These are phyloP conservation scores for Popillia japonica DNA, from an alignment of 1,140 invertebrate species.

Conservation along the genomic window DNA sequence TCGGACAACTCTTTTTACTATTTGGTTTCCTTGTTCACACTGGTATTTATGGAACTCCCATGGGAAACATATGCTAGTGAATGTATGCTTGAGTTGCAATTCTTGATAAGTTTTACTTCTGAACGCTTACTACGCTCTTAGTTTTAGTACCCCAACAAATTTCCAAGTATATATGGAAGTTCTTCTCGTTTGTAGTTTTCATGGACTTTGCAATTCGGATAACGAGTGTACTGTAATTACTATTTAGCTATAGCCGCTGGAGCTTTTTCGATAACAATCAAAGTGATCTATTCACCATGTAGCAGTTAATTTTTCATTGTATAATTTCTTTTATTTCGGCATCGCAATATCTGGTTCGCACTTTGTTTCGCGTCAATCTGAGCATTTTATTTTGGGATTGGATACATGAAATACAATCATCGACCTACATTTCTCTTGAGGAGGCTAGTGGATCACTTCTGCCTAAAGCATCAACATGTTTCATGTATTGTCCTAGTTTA, in stretches of 20 bases:
- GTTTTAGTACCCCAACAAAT: slow-evolving; percentile 41
- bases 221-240: slow-evolving; percentile 44
- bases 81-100: not conserved
- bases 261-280: slow-evolving; percentile 50
- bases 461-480: slow-evolving; percentile 2
- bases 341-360: not conserved
- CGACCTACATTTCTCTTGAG: not conserved
- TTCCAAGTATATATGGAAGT: slow-evolving; percentile 40
- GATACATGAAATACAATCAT: not conserved
- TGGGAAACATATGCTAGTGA: not conserved
- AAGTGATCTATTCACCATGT: too few species aligned
- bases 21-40: slow-evolving; percentile 30
- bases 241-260: slow-evolving; percentile 42
- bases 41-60: slow-evolving; percentile 18
- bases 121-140: slow-evolving; percentile 45
- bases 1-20: slow-evolving; percentile 1
- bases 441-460: not conserved
- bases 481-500: slow-evolving; percentile 1
- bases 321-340: not conserved
- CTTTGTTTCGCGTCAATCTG: not conserved
- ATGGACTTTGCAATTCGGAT: slow-evolving; percentile 43
- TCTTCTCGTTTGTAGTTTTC: slow-evolving; percentile 44
- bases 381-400: not conserved
- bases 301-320: slow-evolving; percentile 36
- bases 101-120: slow-evolving; percentile 40